These are phyloP conservation scores for Cliona cf. orientalis DNA, from an alignment of 37 sponge, comb jelly and placozoan species.

Conservation along the genomic window DNA sequence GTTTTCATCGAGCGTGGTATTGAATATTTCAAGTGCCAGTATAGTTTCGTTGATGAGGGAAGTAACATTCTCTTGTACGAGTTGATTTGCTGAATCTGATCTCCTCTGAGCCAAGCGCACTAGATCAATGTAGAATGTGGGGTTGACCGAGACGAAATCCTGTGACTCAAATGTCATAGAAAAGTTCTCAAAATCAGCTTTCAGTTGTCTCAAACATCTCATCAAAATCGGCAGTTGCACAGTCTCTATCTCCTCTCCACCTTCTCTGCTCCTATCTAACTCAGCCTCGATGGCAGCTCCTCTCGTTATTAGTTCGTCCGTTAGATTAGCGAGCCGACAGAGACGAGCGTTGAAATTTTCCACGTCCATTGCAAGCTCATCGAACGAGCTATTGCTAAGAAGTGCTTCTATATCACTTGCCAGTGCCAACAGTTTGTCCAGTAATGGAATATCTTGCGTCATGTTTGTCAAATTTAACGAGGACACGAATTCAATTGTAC, in stretches of 20 bases:
- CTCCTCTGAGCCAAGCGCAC: background rate
- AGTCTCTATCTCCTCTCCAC: background rate
- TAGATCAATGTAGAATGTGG: background rate
- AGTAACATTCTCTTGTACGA: no score
- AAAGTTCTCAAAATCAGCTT: background rate
- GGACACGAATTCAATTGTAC: background rate
- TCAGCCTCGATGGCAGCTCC: background rate
- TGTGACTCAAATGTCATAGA: background rate
- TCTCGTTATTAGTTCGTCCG: background rate
- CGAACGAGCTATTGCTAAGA: constrained; percentile 14
- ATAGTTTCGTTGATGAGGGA: no score
- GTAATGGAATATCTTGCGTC: background rate
- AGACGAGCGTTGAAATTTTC: background rate
- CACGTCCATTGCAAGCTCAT: constrained; percentile 2
- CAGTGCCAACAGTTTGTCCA: constrained; percentile 11
- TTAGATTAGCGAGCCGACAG: constrained; percentile 9
- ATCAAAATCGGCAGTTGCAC: background rate
- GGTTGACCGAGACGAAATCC: background rate
- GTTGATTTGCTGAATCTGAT: background rate
- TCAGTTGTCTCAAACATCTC: background rate
- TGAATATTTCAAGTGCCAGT: no score
- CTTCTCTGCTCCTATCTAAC: background rate
- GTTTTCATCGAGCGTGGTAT: no score
- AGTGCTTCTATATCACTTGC: background rate
- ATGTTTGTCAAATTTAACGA: constrained; percentile 3